Conservation (phyloP, 2,113 vertebrate genomes). For the western clawed frog (Xenopus tropicalis) region UCB_Xtro_10.0 CM004451.2:58557501-58558000, state of each 20-base stretch:
- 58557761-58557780: neutral
- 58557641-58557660: slow-evolving; percentile 12
- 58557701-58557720: neutral
- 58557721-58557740: neutral
- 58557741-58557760: neutral
- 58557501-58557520: neutral
- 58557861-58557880: slow-evolving; percentile 1
- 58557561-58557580: neutral
- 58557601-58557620: neutral
- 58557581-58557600: neutral
- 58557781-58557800: neutral
- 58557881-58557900: slow-evolving; percentile 9
- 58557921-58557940: neutral
- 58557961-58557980: slow-evolving; percentile 10
- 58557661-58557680: neutral
- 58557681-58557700: neutral
- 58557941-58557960: slow-evolving; percentile 10
- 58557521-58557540: neutral
- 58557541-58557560: neutral
- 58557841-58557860: slow-evolving; percentile 9
- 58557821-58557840: slow-evolving; percentile 8
- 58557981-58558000: neutral
- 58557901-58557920: slow-evolving; percentile 3
- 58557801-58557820: slow-evolving; percentile 3
- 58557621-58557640: slow-evolving; percentile 4